phyloP scores from a whole-genome alignment of 2,888 invertebrate genomes.

The Cryptus armator region DNA sequence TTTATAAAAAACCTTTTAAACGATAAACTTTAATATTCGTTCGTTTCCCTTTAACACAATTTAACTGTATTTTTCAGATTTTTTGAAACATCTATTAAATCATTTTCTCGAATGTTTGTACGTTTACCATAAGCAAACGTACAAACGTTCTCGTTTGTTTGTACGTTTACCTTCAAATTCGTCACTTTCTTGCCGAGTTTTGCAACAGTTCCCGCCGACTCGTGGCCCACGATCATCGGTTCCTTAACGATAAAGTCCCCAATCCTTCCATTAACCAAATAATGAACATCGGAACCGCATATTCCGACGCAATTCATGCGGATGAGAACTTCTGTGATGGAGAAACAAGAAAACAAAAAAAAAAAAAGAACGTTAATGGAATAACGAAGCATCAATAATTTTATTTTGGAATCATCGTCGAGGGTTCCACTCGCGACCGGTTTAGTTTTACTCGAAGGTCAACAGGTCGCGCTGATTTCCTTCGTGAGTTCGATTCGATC shows the following conservation, averaged over 20 bases:
- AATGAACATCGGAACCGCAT: slow-evolving; percentile 98
- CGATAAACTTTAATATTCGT: too few relatives aligned
- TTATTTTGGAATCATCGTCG: background rate
- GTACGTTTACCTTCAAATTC: slow-evolving; percentile 86
- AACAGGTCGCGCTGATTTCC: slow-evolving; percentile 31
- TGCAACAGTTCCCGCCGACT: slow-evolving; percentile 93
- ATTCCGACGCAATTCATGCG: slow-evolving; percentile 98
- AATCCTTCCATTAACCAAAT: slow-evolving; percentile 93
- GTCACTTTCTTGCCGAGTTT: slow-evolving; percentile 91
- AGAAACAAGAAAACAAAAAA: background rate
- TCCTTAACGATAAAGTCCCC: slow-evolving; percentile 94
- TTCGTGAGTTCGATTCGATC: slow-evolving; percentile 30
- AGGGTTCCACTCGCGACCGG: slow-evolving; percentile 3
- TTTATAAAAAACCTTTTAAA: background rate
- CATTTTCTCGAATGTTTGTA: background rate
- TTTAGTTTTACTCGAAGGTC: slow-evolving; percentile 7
- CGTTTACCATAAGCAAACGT: slow-evolving; percentile 74
- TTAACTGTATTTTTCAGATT: background rate
- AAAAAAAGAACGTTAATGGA: background rate
- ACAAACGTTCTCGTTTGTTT: background rate
- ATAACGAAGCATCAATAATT: background rate
- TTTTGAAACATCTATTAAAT: background rate
- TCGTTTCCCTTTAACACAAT: background rate
- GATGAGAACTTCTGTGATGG: slow-evolving; percentile 91
- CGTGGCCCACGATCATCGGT: slow-evolving; percentile 98